These are phyloP conservation scores for Cladopsammia gracilis DNA, from an alignment of 64 coral and sea anemone genomes.

Conservation along the genomic window DNA sequence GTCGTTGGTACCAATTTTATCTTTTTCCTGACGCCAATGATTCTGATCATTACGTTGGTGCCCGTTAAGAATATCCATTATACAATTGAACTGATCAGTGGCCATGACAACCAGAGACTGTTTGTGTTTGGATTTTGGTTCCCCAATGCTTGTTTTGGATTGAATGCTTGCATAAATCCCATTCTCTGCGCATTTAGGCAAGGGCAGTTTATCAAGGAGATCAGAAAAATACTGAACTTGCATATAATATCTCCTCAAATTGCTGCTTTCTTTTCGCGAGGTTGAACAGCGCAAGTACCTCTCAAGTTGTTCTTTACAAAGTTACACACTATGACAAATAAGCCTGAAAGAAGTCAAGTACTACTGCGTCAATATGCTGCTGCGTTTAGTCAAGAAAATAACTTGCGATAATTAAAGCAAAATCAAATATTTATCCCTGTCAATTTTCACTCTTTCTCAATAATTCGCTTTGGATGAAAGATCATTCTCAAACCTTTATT, in stretches of 20 bases:
- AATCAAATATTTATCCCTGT: too few relatives aligned
- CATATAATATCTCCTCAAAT: not conserved
- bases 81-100: not conserved
- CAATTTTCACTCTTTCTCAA: too few relatives aligned
- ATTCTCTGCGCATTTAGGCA: conserved; percentile 68
- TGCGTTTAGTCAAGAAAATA: too few relatives aligned
- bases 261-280: not conserved
- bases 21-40: conserved; percentile 40
- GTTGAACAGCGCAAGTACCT: not conserved
- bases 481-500: too few relatives aligned
- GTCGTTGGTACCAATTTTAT: conserved; percentile 59
- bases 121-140: conserved; percentile 54
- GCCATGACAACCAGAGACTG: not conserved
- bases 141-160: conserved; percentile 34
- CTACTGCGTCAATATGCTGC: too few relatives aligned
- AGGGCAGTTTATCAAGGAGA: conserved; percentile 28
- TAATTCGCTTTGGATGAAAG: too few relatives aligned
- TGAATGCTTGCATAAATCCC: conserved; percentile 71
- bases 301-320: conserved; percentile 15
- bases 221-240: not conserved
- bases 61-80: conserved; percentile 26
- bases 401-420: too few relatives aligned
- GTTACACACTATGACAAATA: not conserved
- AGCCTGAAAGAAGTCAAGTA: too few relatives aligned
- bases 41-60: conserved; percentile 32